Evolutionary conservation across 2,113 vertebrate genomes (phyloP).

Genomic region (Lates calcarifer): DNA sequence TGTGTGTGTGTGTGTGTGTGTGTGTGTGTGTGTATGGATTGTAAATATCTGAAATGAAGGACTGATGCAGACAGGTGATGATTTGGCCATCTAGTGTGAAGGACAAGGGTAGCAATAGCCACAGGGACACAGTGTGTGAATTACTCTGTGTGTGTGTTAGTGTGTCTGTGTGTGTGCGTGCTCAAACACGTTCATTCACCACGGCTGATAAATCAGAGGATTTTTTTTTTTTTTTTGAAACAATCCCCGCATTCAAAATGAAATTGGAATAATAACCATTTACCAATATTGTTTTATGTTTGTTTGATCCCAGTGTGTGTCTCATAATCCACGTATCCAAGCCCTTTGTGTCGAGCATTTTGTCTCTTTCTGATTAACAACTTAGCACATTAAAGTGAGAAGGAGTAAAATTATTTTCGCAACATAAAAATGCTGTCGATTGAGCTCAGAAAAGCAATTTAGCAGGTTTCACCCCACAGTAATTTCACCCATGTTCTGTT

Average conservation of each 20-base stretch:
- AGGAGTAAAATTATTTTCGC: conserved; percentile 80
- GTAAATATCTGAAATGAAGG: conserved; percentile 53
- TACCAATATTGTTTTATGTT: conserved; percentile 82
- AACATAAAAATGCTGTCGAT: conserved; percentile 81
- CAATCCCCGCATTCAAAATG: conserved; percentile 61
- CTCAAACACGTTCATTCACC: conserved; percentile 14
- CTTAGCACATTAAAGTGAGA: conserved; percentile 82
- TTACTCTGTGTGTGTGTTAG: not conserved
- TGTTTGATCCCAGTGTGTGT: conserved; percentile 80
- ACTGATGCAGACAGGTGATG: conserved; percentile 55
- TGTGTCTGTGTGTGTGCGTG: not conserved
- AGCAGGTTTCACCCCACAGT: conserved; percentile 83
- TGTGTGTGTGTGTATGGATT: conserved; percentile 27
- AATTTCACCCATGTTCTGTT: conserved; percentile 84
- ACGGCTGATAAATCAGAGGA: conserved; percentile 18
- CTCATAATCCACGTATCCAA: conserved; percentile 74
- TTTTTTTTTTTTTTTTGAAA: conserved; percentile 2
- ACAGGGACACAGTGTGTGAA: conserved; percentile 6
- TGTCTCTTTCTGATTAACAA: conserved; percentile 82
- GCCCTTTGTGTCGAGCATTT: conserved; percentile 73
- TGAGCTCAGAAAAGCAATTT: conserved; percentile 85
- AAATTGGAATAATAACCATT: conserved; percentile 79
- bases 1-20: conserved; percentile 32
- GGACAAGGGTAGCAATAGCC: conserved; percentile 43
- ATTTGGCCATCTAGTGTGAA: conserved; percentile 62